Base-by-base conservation (phyloP, 2,888 invertebrate genomes). In the Drosophila antonietae region DNA sequence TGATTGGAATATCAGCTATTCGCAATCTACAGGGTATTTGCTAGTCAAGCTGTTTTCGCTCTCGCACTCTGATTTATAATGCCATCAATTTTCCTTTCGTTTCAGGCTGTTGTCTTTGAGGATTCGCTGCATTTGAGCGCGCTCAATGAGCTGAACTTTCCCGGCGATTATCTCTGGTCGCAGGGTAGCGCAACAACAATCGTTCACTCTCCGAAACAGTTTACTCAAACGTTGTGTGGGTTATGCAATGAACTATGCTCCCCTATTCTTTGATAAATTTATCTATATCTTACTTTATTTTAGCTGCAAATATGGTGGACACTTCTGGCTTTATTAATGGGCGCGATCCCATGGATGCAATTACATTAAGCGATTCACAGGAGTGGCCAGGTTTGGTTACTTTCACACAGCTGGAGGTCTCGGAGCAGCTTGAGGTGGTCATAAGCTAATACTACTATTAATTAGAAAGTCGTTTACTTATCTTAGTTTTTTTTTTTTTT, bases 391-490 rank as follows among this genome's bases (percentile, higher is more conserved):
- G 94, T 2, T 89, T 90, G 70, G 93, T 94, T 6, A 93, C 93
- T 0, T 95, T 95, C 71, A 91, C 93, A 14, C 91, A 94, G 76
- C 89, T 95, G 47, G 93, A 93, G 83, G 92, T 95, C 0, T 92
- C 93, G 0, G 93, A 93, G 80, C 88, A 81, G 52, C 85, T 95
- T 6, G 90, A 93, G 88, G 95, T 94, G 55, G 31, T 15, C n/a
- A 2, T 7, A 33, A 12, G 15, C 2, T n/a, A 39, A 15, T n/a
- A 8, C n/a, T 14, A n/a, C n/a, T 7, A 60, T 2, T 37, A 33
- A 8, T n/a, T 14, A 1, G 23, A 15, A 28, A 12, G 15, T 10
- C 5, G 10, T n/a, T 14, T 35, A 14, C n/a, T 14, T n/a, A 47
- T 5, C 12, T 37, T 47, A 2, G 2, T 15, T 3, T 73, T 23